phyloP scores from a whole-genome alignment of 2,888 invertebrate species.

The Hymenopus coronatus region DNA sequence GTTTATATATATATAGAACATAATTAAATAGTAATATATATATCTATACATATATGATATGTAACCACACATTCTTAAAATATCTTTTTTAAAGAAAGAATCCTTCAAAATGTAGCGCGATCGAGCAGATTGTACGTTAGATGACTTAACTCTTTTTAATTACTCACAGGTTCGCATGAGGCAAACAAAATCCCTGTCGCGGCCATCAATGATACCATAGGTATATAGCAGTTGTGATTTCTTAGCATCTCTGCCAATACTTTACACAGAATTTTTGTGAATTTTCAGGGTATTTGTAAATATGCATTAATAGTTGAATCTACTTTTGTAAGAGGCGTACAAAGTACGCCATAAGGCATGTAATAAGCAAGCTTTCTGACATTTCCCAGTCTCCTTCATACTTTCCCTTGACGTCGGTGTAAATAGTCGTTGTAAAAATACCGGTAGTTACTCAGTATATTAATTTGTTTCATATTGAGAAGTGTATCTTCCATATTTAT shows the following conservation, averaged over 20 bases:
- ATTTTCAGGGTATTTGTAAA: slow-evolving; percentile 39
- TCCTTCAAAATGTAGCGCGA: slow-evolving; percentile 31
- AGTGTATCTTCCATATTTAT: slow-evolving; percentile 37
- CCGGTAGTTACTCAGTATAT: slow-evolving; percentile 38
- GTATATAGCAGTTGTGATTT: slow-evolving; percentile 29
- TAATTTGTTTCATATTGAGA: slow-evolving; percentile 36
- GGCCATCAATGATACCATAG: slow-evolving; percentile 27
- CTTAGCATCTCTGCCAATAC: slow-evolving; percentile 36
- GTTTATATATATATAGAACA: slow-evolving; percentile 32
- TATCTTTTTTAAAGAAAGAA: slow-evolving; percentile 34
- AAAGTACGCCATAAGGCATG: slow-evolving; percentile 13
- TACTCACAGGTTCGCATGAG: slow-evolving; percentile 30
- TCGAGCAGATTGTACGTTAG: slow-evolving; percentile 30
- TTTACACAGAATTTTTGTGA: slow-evolving; percentile 34
- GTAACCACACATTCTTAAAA: slow-evolving; percentile 34
- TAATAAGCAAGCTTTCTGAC: slow-evolving; percentile 13
- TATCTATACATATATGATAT: slow-evolving; percentile 33
- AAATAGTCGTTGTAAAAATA: slow-evolving; percentile 40
- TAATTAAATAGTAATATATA: slow-evolving; percentile 34
- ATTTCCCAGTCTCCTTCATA: slow-evolving; percentile 23
- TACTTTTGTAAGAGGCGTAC: slow-evolving; percentile 33
- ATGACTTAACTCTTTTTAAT: slow-evolving; percentile 29
- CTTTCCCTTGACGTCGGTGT: slow-evolving; percentile 36
- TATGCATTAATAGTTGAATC: slow-evolving; percentile 35
- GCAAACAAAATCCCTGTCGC: slow-evolving; percentile 30